Evolutionary conservation across 30 jellyfish, hydroid and myxozoan species (phyloP), one percentile per base, ranked within the genome.

Genomic region (Clytia hemisphaerica): DNA sequence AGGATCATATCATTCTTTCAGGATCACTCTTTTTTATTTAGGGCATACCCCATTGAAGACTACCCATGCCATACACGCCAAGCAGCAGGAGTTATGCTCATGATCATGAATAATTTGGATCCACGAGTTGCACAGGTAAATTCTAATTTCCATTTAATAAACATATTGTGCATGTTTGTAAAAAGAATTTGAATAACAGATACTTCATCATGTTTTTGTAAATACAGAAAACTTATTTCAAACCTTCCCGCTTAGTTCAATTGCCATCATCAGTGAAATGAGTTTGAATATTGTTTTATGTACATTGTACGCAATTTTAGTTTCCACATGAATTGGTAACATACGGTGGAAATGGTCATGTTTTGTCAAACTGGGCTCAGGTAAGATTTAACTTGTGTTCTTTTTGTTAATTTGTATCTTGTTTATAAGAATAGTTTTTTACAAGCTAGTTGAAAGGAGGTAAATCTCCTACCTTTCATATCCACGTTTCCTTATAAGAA

Each of bases 291-390:
- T n/a, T n/a, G n/a, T n/a, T n/a, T n/a, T n/a, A n/a, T n/a, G n/a
- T n/a, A n/a, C n/a, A n/a, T n/a, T n/a, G n/a, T n/a, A n/a, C n/a
- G n/a, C n/a, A n/a, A n/a, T n/a, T 49, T 19, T 74, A 87, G 97
- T 87, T 87, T 67, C 97, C 97, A 25, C 94, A 87, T 87, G 97
- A 87, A 53, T 83, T 87, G 31, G 92, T 87, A 21, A 87, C 97
- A 1, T 87, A 87, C 61, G 97, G 97, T 25, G 97, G 97, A 36
- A 87, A 87, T 87, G 97, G 97, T 0, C 97, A 87, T 49, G 94
- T 87, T 4, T 87, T 87, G 28, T 87, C 97, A 14, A 87, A 87
- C 75, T 87, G 97, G 97, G 97, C 97, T 3, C 97, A 87, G 92
- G 97, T 87, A 27, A 29, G 75, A 45, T 27, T 22, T 12, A 42